phyloP scores from a whole-genome alignment of 2,888 invertebrate genomes.

The Zonitis immaculata region DNA sequence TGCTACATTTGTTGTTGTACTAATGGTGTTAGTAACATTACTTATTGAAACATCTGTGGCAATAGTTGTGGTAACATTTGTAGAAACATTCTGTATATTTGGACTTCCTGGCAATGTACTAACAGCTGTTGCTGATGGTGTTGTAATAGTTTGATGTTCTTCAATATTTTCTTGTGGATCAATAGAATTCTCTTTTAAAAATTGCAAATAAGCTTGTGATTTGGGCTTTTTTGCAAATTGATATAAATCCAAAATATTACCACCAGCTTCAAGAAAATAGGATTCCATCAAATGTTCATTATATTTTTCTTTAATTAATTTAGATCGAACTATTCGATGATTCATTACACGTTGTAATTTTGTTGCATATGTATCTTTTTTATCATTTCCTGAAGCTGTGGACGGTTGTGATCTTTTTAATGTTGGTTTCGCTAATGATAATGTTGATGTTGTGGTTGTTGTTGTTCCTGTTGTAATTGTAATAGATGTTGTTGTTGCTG shows the following conservation, averaged over 20 bases:
- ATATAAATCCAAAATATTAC: constrained; percentile 84
- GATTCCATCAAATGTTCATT: constrained; percentile 77
- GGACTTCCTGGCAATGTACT: constrained; percentile 46
- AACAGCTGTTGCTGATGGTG: constrained; percentile 41
- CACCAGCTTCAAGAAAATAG: constrained; percentile 81
- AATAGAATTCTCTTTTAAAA: constrained; percentile 59
- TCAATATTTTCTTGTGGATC: constrained; percentile 39
- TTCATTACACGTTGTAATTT: constrained; percentile 67
- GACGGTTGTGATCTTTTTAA: constrained; percentile 51
- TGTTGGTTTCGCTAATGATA: constrained; percentile 28
- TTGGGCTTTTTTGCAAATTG: constrained; percentile 79
- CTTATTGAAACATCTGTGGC: not conserved
- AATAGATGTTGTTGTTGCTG: not conserved
- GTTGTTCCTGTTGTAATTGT: constrained; percentile 11
- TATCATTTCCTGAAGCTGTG: constrained; percentile 38
- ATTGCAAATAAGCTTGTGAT: constrained; percentile 67
- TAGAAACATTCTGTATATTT: constrained; percentile 18
- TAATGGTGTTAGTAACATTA: not conserved
- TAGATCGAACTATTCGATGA: constrained; percentile 65
- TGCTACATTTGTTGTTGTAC: not conserved
- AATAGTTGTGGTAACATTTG: constrained; percentile 9
- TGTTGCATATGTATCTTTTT: constrained; percentile 51
- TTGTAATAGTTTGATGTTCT: constrained; percentile 26
- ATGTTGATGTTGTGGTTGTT: constrained; percentile 24
- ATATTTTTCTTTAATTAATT: constrained; percentile 66